Percentiles rank a stretch among this genome's conserved stretches.
Evolutionary conservation across 2,113 vertebrate genomes (phyloP).

Genomic region (Leucosticte australis): DNA sequence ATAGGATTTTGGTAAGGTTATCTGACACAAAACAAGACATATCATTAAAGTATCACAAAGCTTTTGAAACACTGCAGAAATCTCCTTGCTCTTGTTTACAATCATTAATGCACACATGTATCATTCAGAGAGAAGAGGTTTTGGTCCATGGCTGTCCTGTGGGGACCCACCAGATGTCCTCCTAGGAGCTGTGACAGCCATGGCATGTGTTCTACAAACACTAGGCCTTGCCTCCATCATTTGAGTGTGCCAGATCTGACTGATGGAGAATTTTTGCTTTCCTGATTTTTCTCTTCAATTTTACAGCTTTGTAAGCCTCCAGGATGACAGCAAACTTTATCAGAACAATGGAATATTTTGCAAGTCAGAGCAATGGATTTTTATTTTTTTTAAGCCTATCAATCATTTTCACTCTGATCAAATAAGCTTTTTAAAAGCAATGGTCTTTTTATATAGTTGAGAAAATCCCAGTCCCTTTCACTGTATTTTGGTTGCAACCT

Average conservation of each 20-base stretch:
- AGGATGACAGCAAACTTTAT: neutral
- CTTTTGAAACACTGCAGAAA: neutral
- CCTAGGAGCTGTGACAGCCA: neutral
- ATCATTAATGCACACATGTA: neutral
- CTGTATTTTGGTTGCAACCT: neutral
- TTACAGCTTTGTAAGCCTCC: neutral
- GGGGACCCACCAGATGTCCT: neutral
- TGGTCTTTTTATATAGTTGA: neutral
- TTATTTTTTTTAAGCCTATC: neutral
- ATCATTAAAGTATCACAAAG: neutral
- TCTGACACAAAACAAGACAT: neutral
- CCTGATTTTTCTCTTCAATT: neutral
- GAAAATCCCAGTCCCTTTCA: neutral
- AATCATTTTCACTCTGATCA: neutral
- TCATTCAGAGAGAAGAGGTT: neutral
- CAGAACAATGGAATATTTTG: neutral
- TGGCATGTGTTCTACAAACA: neutral
- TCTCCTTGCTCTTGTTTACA: neutral
- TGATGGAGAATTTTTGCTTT: neutral
- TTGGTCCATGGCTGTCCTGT: neutral
- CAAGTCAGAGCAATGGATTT: neutral
- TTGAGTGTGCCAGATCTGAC: neutral
- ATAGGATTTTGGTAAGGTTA: slow-evolving; percentile 14
- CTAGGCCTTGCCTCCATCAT: neutral
- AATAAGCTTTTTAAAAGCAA: neutral